Evolutionary conservation across 2,113 vertebrate genomes (phyloP).

Genomic region (Ibidorhyncha struthersii): DNA sequence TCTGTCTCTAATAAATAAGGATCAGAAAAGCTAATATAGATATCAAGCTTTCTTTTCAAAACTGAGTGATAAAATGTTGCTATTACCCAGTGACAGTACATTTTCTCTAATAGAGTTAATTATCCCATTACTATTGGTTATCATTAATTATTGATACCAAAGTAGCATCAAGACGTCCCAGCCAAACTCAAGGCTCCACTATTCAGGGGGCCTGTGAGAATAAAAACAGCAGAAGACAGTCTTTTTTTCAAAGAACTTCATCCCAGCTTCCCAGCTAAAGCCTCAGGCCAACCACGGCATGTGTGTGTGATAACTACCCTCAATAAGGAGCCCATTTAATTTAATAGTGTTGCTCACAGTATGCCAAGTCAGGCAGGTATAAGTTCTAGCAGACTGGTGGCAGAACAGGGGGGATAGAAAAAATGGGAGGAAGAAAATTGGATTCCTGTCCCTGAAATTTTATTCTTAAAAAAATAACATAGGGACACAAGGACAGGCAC

Average conservation of each 20-base stretch:
- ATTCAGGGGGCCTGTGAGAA: not conserved
- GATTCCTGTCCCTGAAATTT: not conserved
- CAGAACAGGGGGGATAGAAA: not conserved
- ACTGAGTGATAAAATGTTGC: not conserved
- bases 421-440: not conserved
- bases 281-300: not conserved
- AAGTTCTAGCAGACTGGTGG: not conserved
- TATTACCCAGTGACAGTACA: not conserved
- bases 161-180: not conserved
- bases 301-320: not conserved
- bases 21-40: not conserved
- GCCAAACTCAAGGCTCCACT: not conserved
- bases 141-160: constrained; percentile 35
- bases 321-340: not conserved
- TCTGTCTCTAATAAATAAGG: not conserved
- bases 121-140: not conserved
- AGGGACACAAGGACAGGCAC: not conserved
- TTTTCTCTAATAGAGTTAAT: constrained; percentile 38
- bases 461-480: not conserved
- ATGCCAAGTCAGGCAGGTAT: not conserved
- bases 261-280: not conserved
- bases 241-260: not conserved
- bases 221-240: not conserved
- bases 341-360: not conserved
- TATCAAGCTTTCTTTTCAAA: not conserved